Evolutionary conservation across 2,797 vertebrate genomes (phyloP).

Genomic region (Sebastes baramenuke): DNA sequence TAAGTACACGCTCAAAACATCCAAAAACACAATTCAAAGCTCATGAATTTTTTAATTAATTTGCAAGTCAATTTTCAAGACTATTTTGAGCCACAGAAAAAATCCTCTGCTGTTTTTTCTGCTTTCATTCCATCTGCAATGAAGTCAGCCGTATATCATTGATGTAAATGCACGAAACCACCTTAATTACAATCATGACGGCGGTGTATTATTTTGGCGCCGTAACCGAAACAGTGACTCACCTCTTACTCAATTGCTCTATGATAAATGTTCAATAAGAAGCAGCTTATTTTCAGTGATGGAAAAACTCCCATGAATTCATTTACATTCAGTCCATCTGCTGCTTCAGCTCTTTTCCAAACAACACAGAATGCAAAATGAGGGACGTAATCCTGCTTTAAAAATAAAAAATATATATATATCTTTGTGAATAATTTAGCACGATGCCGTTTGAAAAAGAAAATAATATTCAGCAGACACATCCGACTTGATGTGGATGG

Average conservation of each 20-base stretch:
- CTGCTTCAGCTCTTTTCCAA: background rate
- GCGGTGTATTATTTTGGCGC: slow-evolving; percentile 16
- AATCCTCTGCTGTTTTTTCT: background rate
- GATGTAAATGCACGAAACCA: slow-evolving; percentile 32
- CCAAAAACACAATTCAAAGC: background rate
- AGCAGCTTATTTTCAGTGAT: slow-evolving; percentile 4
- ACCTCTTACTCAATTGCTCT: slow-evolving; percentile 24
- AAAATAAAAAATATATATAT: background rate
- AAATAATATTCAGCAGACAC: slow-evolving; percentile 25
- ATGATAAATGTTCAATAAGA: slow-evolving; percentile 45
- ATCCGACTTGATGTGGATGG: slow-evolving; percentile 28
- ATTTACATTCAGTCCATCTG: slow-evolving; percentile 37
- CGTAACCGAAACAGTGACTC: slow-evolving; percentile 22
- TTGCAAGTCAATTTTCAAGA: slow-evolving; percentile 2
- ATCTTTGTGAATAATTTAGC: slow-evolving; percentile 49
- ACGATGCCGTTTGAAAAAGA: slow-evolving; percentile 35
- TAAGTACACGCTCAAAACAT: background rate
- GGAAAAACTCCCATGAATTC: slow-evolving; percentile 14
- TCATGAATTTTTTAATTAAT: slow-evolving; percentile 2
- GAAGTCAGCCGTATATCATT: slow-evolving; percentile 12
- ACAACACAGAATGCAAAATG: slow-evolving; percentile 17
- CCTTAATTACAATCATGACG: slow-evolving; percentile 33
- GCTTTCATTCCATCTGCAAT: slow-evolving; percentile 9
- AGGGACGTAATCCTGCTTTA: background rate
- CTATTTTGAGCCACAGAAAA: slow-evolving; percentile 6